phyloP scores from a whole-genome alignment of 2,797 vertebrate species.

The Acanthopagrus latus region DNA sequence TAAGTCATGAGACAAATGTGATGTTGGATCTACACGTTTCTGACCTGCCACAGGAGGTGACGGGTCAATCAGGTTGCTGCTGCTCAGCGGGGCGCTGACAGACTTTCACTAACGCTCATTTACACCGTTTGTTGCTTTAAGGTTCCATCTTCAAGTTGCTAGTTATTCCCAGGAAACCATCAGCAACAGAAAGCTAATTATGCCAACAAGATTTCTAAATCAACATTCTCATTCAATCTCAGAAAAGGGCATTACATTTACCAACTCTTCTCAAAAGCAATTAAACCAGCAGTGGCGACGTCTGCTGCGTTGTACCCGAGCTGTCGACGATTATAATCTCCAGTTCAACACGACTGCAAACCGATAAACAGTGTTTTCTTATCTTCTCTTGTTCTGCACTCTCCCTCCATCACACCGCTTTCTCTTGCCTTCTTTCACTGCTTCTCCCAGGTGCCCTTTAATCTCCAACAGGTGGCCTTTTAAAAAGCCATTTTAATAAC shows the following conservation, averaged over 20 bases:
- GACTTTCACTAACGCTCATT: background rate
- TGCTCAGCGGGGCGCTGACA: background rate
- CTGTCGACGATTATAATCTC: slow-evolving; percentile 43
- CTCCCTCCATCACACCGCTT: slow-evolving; percentile 42
- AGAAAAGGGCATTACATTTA: background rate
- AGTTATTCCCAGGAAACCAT: background rate
- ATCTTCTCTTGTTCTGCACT: slow-evolving; percentile 47
- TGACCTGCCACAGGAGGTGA: slow-evolving; percentile 24
- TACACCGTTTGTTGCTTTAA: background rate
- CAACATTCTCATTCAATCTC: background rate
- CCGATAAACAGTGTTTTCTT: slow-evolving; percentile 40
- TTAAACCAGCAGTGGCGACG: slow-evolving; percentile 3
- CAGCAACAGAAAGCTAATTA: background rate
- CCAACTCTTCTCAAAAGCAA: slow-evolving; percentile 11
- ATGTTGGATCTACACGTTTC: slow-evolving; percentile 22
- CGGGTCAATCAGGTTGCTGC: slow-evolving; percentile 4
- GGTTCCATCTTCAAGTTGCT: background rate
- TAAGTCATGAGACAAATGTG: slow-evolving; percentile 48
- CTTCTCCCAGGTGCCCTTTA: slow-evolving; percentile 85
- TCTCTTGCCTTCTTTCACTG: slow-evolving; percentile 58
- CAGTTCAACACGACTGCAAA: slow-evolving; percentile 38
- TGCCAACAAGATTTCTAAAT: background rate
- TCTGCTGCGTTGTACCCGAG: slow-evolving; percentile 16
- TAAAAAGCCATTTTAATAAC: slow-evolving; percentile 86
- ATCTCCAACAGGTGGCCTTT: slow-evolving; percentile 90